Evolutionary conservation across 2,113 vertebrate genomes (phyloP), one percentile per base, ranked within the genome.

Genomic region (Bolborhynchus lineola): DNA sequence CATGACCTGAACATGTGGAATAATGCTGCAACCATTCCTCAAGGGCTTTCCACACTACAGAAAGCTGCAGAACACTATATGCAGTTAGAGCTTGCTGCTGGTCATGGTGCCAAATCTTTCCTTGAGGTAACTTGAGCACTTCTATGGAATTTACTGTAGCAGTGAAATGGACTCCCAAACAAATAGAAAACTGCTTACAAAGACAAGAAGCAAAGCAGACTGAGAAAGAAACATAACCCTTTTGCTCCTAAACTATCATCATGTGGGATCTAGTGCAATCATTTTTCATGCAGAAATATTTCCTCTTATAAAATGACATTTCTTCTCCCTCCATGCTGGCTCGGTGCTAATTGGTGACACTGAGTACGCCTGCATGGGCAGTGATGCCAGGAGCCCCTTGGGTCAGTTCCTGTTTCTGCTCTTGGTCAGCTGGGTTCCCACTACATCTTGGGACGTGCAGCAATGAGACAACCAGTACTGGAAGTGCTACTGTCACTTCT

Each of bases 321-420:
- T 80, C 44, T 76, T 4, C 9, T 91, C 60, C 46, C 55, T 65
- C 59, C 37, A 15, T 2, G 1, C 21, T 49, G 31, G 28, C 18
- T 47, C 35, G 17, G 28, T 9, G 17, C 16, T 29, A 6, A 25
- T 31, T 42, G 49, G 42, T 29, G 25, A 31, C 16, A 7, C 24
- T 4, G 3, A 14, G 14, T 9, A 44, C 14, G 16, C 18, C 19
- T 24, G 7, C 39, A 49, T 0, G 0, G 52, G 33, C 42, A 46
- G 26, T 17, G 41, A 11, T 59, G 50, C 17, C 82, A 60, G 46
- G 2, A 72, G 31, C 7, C 17, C 21, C 37, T 62, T 12, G 4
- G 33, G 18, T 4, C 35, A 35, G 26, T 15, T 81, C 29, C 62
- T 62, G 1, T 29, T 60, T 39, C 44, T 86, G 70, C 1, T 26